Evolutionary conservation across 1,140 invertebrate species (phyloP), one percentile per base, ranked within the genome.

Genomic region (Aphelinus atriplicis): DNA sequence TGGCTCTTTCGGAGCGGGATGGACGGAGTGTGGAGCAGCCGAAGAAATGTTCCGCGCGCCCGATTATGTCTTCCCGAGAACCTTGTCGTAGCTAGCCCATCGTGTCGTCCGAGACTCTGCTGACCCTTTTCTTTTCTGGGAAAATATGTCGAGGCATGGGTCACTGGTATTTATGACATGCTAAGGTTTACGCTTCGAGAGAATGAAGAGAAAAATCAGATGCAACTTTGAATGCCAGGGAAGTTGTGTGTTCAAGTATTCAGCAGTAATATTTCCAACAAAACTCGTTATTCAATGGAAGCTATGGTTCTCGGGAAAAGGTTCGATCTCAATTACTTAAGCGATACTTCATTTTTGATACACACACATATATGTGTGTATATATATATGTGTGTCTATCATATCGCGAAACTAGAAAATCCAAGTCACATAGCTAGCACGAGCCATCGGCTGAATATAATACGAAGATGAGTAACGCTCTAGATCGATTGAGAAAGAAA

Each of bases 41-140:
- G 67, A 76, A 80, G 80, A 69, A 78, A 75, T 79, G 80, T 68
- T 76, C 76, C 77, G 79, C 77, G 79, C 80, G 80, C 71, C 75
- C 75, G 78, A 80, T 76, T 72, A 76, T 78, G 78, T 79, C 77
- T 78, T 81, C 80, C 80, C 80, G 80, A 82, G 80, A 81, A 81
- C 79, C 78, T 80, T 71, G 79, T 76, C 66, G 7, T 26, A 26
- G 26, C 0, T 26, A 26, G 26, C 26, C 26, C 26, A 26, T 26
- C 26, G 26, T 26, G 26, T 26, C 26, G 26, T 26, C 26, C 26
- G 26, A 26, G 26, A 26, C 26, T 26, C 26, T 26, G 26, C 0
- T 26, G 26, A 26, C 26, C 26, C 26, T 26, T 26, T 26, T 26
- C 26, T 26, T 26, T 26, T 26, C 26, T 0, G 26, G 26, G 26